Evolutionary conservation across 1,140 invertebrate genomes (phyloP).

Genomic region (Halesus radiatus): DNA sequence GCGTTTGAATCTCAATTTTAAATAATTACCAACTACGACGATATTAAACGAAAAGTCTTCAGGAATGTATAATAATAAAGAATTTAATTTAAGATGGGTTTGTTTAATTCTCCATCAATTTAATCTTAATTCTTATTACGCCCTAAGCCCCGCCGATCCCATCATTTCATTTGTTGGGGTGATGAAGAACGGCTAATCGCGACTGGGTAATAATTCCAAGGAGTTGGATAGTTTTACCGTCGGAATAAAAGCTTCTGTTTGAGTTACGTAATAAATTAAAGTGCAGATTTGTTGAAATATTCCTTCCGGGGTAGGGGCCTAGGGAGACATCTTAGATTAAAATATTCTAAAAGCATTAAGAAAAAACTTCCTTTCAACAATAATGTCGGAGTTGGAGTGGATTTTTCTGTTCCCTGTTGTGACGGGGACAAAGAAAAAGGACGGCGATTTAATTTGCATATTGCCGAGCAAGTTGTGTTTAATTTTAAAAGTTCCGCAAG

Average conservation of each 20-base stretch:
- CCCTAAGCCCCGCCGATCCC: too few relatives aligned
- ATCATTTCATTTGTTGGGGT: too few relatives aligned
- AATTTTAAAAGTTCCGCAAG: slow-evolving; percentile 56
- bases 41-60: too few relatives aligned
- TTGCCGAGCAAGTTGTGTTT: slow-evolving; percentile 57
- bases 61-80: too few relatives aligned
- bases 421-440: slow-evolving; percentile 47
- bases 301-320: neutral
- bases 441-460: slow-evolving; percentile 57
- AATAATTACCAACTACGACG: too few relatives aligned
- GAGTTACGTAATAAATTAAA: slow-evolving; percentile 37
- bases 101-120: too few relatives aligned
- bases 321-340: slow-evolving; percentile 48
- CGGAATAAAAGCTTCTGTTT: slow-evolving; percentile 23
- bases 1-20: too few relatives aligned
- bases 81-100: too few relatives aligned
- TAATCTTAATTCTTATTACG: too few relatives aligned
- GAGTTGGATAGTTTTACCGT: slow-evolving; percentile 13
- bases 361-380: slow-evolving; percentile 46
- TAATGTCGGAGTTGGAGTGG: slow-evolving; percentile 37
- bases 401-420: slow-evolving; percentile 53
- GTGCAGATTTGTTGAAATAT: slow-evolving; percentile 44
- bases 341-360: slow-evolving; percentile 56
- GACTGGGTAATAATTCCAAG: slow-evolving; percentile 14
- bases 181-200: neutral